Evolutionary conservation across 1,140 invertebrate species (phyloP), one percentile per base, ranked within the genome.

Genomic region (Chymomyza costata): DNA sequence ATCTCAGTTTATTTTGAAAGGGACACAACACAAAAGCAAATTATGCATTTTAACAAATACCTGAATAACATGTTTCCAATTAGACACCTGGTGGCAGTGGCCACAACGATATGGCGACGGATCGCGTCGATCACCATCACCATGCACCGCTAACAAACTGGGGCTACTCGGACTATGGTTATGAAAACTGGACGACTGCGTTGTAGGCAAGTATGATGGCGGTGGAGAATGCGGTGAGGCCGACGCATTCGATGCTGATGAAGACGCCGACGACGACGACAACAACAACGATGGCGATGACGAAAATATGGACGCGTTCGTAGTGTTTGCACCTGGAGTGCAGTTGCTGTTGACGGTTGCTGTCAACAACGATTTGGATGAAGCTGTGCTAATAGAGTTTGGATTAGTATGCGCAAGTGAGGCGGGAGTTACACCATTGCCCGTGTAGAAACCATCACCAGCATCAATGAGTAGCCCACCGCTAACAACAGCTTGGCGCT

Each of bases 61-160:
- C 90, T 92, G 91, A 86, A 93, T 92, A 65, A 93, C 91, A 88
- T 93, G 91, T 88, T 92, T 92, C 92, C 92, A 93, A 86, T 92
- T 92, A 50, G 91, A 92, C 70, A 91, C 86, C 86, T 92, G 91
- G 84, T 91, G 90, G 86, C 91, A 93, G 84, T 92, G 90, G 65
- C 91, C 90, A 86, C 92, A 93, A 64, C 90, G 88, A 86, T 92
- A 92, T 30, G 91, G 90, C 74, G 87, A 87, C 55, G 83, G 83
- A 54, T 83, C 83, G 39, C 84, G 83, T 32, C 84, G 71, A 67
- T 84, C 83, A 58, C 59, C 52, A 40, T 80, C 73, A 16, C 15
- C 43, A 63, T 71, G 61, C 59, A 71, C 70, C 58, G 61, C 59
- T 65, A 84, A 81, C 19, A 83, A 55, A 66, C 64, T 69, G 49